phyloP scores from a whole-genome alignment of 2,888 invertebrate genomes.

The Actias luna region DNA sequence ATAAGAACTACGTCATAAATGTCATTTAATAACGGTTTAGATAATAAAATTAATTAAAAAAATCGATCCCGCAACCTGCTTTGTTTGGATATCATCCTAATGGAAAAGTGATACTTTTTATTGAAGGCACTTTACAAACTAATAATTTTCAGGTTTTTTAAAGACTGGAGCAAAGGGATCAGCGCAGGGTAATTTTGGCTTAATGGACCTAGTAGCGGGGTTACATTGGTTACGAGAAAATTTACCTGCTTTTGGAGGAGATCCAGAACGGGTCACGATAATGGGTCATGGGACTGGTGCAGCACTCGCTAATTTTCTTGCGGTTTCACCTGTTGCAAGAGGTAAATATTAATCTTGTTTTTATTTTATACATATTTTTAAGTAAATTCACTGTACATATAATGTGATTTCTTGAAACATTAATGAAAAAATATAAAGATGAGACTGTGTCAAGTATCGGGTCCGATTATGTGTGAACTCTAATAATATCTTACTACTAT shows the following conservation, averaged over 20 bases:
- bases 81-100: not conserved
- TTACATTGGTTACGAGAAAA: conserved; percentile 98
- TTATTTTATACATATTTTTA: too few species aligned
- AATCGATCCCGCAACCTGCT: not conserved
- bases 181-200: conserved; percentile 94
- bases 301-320: conserved; percentile 96
- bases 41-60: not conserved
- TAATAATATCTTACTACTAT: too few species aligned
- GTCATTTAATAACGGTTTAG: not conserved
- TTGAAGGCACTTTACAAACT: not conserved
- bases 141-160: conserved; percentile 87
- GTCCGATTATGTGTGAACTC: too few species aligned
- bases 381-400: too few species aligned
- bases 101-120: not conserved
- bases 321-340: conserved; percentile 96
- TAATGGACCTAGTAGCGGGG: conserved; percentile 96
- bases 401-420: too few species aligned
- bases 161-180: conserved; percentile 94
- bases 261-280: conserved; percentile 94
- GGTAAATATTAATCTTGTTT: conserved; percentile 84
- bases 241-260: conserved; percentile 96
- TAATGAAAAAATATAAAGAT: too few species aligned
- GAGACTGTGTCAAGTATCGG: too few species aligned
- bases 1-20: not conserved
- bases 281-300: conserved; percentile 99